Evolutionary conservation across 1,140 invertebrate species (phyloP).

Genomic region (Zaprionus taronus): DNA sequence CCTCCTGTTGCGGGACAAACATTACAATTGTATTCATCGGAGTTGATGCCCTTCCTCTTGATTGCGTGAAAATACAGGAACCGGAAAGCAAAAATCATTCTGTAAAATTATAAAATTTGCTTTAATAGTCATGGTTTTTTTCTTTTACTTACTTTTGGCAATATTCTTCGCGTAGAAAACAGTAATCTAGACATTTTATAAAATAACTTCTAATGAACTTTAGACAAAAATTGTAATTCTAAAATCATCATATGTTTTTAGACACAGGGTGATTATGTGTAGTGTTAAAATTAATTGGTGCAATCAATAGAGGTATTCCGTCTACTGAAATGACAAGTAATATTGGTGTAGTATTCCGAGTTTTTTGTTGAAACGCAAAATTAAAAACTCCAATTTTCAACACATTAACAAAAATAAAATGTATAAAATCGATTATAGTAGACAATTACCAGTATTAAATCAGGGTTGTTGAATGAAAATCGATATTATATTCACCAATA

Average conservation of each 20-base stretch:
- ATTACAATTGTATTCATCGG: conserved; percentile 97
- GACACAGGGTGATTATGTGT: conserved; percentile 37
- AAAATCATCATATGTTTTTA: conserved; percentile 43
- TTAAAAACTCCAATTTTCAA: no score
- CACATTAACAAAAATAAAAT: no score
- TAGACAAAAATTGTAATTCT: conserved; percentile 35
- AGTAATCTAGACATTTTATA: conserved; percentile 64
- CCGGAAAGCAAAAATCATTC: conserved; percentile 68
- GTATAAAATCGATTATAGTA: no score
- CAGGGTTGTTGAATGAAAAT: no score
- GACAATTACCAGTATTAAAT: no score
- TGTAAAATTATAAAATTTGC: conserved; percentile 26
- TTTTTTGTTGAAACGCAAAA: no score
- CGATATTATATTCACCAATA: no score
- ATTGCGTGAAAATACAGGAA: conserved; percentile 54
- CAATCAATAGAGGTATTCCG: neutral
- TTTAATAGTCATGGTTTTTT: neutral
- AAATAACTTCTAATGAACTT: conserved; percentile 28
- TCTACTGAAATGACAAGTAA: neutral
- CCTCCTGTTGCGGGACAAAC: conserved; percentile 99
- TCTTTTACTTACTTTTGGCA: conserved; percentile 54
- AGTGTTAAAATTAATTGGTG: neutral
- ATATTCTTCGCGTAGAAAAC: conserved; percentile 58
- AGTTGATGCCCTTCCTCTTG: conserved; percentile 86
- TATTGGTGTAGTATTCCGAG: no score